Percentiles rank a stretch among this genome's conserved stretches.
Evolutionary conservation across 2,113 vertebrate genomes (phyloP).

Genomic region (Glaucomys volans): DNA sequence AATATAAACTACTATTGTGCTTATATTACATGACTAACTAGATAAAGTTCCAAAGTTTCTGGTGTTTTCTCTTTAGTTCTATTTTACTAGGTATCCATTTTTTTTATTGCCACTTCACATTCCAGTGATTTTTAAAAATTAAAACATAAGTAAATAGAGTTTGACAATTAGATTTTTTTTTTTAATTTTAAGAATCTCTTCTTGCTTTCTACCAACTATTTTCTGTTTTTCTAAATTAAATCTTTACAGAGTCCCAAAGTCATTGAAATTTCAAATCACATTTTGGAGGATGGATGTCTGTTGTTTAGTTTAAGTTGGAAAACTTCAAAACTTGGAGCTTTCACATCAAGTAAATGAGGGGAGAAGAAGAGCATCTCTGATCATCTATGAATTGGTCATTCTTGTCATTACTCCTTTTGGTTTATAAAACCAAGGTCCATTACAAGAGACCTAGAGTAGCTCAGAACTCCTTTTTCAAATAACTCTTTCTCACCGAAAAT

Average conservation of each 20-base stretch:
- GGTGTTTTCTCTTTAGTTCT: not conserved
- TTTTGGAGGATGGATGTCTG: not conserved
- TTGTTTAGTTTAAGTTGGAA: not conserved
- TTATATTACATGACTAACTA: not conserved
- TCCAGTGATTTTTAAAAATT: not conserved
- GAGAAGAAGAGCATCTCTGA: not conserved
- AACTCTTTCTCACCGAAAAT: too few species aligned
- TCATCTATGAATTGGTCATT: too few species aligned
- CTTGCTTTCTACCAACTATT: not conserved
- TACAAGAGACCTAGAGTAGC: accelerated
- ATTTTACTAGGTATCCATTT: not conserved
- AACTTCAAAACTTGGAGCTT: not conserved
- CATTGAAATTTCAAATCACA: not conserved
- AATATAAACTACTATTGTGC: not conserved
- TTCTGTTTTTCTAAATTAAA: not conserved
- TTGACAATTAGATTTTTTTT: not conserved
- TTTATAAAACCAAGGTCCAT: not conserved
- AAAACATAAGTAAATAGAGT: not conserved
- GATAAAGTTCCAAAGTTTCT: not conserved
- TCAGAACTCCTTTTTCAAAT: not conserved
- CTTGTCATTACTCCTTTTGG: not conserved
- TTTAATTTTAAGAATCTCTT: not conserved
- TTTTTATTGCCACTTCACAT: not conserved
- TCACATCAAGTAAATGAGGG: not conserved
- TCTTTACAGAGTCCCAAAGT: not conserved